Conservation (phyloP, 2,797 vertebrate genomes). For the Antrozous pallidus region DNA sequence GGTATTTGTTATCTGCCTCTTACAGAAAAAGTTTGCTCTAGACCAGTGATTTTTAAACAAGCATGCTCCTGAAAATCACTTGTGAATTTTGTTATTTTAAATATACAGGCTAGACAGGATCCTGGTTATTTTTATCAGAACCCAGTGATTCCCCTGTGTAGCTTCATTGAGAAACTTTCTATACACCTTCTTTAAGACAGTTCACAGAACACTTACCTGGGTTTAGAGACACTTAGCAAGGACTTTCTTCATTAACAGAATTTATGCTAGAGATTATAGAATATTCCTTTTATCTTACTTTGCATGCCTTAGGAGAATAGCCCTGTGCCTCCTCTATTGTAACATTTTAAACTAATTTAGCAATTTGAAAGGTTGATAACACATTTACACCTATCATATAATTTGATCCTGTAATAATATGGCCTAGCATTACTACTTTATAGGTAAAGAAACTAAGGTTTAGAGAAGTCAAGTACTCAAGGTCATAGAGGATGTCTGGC, state of each 20-base stretch:
- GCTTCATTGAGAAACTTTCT: background rate
- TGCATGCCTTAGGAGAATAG: background rate
- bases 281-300: constrained; percentile 1
- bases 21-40: background rate
- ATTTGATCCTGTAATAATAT: constrained; percentile 37
- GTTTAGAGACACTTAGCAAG: constrained; percentile 18
- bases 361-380: constrained; percentile 42
- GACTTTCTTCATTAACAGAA: background rate
- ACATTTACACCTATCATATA: constrained; percentile 20
- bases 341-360: constrained; percentile 40
- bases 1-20: background rate
- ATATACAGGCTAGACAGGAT: background rate
- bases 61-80: background rate
- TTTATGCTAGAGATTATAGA: background rate
- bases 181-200: background rate
- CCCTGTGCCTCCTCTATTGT: background rate
- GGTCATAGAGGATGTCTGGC: background rate
- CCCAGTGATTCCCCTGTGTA: background rate
- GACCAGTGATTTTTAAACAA: background rate
- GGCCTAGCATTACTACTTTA: constrained; percentile 39
- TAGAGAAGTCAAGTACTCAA: constrained; percentile 43
- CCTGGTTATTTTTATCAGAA: background rate
- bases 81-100: constrained; percentile 17
- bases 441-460: constrained; percentile 38
- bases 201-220: background rate